Evolutionary conservation across 2,113 vertebrate genomes (phyloP), one percentile per base, ranked within the genome.

Genomic region (Rhinolophus sinicus): DNA sequence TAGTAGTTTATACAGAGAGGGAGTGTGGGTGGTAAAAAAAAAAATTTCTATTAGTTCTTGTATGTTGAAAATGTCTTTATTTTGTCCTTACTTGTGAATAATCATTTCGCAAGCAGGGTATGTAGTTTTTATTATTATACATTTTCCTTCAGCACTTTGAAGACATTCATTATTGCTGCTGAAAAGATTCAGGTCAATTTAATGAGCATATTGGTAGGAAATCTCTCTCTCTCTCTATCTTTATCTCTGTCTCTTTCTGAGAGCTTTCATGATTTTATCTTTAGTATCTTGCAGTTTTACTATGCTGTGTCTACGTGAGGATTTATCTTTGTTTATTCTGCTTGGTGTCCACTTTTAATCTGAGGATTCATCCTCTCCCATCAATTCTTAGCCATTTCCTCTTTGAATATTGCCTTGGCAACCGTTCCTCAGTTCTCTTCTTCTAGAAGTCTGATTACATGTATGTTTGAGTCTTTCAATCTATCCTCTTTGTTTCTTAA

Each of bases 131-230:
- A 58, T 77, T 44, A 44, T 44, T 44, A 44, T 44, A 56, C 65
- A 33, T 93, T 85, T 93, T 35, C 85, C 47, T 26, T 78, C 50
- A 92, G 38, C 62, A 69, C 28, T 97, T 88, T 77, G 69, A 83
- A 78, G 80, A 44, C n/a, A 56, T 64, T 12, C 24, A 47, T 33
- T 47, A 21, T 54, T 91, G 65, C 38, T 88, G 70, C 58, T 70
- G 65, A 88, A 67, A 91, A 93, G 86, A 88, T 3, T 15, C 47
- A 69, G 30, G 18, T 77, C 56, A 44, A 33, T 90, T 65, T 75
- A 88, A 75, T 47, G 44, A 85, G 73, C 2, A 0, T 47, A 13
- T 84, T 77, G 81, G 6, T 52, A 6, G 38, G 77, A 65, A n/a
- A 62, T 93, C 54, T 84, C 18, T 92, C 75, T 33, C 50, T 33